Percentiles rank a stretch among this genome's conserved stretches.
phyloP scores from a whole-genome alignment of 2,797 vertebrate genomes.

The Amphiprion clarkii region DNA sequence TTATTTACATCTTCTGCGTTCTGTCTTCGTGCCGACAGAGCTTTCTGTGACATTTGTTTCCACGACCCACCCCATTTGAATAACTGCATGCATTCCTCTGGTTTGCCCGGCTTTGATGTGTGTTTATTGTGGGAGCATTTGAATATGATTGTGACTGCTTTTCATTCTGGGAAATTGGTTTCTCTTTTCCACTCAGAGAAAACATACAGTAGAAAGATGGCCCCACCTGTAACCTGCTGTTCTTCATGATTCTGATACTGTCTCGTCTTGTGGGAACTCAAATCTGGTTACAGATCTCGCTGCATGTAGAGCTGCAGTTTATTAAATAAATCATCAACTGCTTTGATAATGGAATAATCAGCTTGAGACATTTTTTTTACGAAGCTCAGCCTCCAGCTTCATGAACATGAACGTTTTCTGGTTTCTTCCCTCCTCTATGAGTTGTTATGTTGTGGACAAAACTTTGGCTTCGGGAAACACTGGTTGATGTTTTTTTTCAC shows the following conservation, averaged over 20 bases:
- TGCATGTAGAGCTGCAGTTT: no score
- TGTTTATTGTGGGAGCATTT: conserved; percentile 13
- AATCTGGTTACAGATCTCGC: neutral
- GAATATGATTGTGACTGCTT: neutral
- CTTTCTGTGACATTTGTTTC: conserved; percentile 13
- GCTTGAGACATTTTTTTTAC: no score
- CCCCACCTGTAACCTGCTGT: conserved; percentile 9
- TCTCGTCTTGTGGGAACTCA: neutral
- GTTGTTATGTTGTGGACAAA: no score
- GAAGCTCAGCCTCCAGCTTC: no score
- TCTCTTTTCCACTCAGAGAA: neutral
- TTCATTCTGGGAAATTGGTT: neutral
- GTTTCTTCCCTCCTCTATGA: no score
- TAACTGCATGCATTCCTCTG: conserved; percentile 20
- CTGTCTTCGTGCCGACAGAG: neutral
- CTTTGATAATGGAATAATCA: no score
- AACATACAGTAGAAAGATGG: neutral
- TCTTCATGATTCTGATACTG: no score
- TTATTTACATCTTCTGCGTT: conserved; percentile 3
- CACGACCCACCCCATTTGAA: conserved; percentile 37
- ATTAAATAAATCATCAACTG: no score
- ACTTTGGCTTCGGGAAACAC: no score
- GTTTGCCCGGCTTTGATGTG: neutral
- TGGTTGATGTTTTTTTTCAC: no score
- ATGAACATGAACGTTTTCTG: no score